phyloP scores from a whole-genome alignment of 2,888 invertebrate species.

The Oxytorus armatus region DNA sequence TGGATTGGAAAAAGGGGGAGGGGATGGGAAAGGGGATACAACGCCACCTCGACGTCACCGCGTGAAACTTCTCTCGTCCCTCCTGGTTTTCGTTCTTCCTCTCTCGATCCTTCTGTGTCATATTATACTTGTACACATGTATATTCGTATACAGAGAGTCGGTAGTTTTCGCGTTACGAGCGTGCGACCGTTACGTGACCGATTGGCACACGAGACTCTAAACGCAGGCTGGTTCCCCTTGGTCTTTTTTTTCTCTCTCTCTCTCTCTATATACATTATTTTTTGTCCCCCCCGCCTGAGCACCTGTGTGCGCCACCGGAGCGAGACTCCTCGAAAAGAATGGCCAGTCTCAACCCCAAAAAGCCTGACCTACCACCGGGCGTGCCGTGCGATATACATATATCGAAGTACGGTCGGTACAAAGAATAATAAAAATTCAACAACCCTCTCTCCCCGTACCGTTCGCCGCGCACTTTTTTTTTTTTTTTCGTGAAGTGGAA shows the following conservation, averaged over 20 bases:
- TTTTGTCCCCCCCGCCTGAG: constrained; percentile 62
- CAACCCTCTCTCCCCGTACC: constrained; percentile 35
- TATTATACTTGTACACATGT: neutral
- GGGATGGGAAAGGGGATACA: neutral
- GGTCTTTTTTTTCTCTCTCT: constrained; percentile 39
- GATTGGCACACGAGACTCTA: constrained; percentile 79
- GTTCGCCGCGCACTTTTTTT: constrained; percentile 21
- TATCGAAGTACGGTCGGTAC: constrained; percentile 45
- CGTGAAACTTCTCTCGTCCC: constrained; percentile 51
- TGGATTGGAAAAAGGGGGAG: neutral
- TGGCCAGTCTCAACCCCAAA: constrained; percentile 62
- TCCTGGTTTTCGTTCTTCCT: constrained; percentile 65
- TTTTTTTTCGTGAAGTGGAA: constrained; percentile 61
- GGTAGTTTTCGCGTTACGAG: constrained; percentile 78
- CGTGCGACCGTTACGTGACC: constrained; percentile 83
- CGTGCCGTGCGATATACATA: constrained; percentile 12
- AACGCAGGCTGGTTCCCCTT: constrained; percentile 61
- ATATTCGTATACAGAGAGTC: constrained; percentile 42
- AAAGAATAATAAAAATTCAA: constrained; percentile 64
- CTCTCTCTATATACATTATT: constrained; percentile 55
- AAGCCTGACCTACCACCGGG: constrained; percentile 67
- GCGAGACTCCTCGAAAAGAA: constrained; percentile 65
- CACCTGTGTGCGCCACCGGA: constrained; percentile 72
- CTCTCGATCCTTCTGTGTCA: constrained; percentile 38
- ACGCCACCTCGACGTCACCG: constrained; percentile 59